These are phyloP conservation scores for Mus spicilegus DNA, from an alignment of 2,113 vertebrate species.

Conservation along the genomic window DNA sequence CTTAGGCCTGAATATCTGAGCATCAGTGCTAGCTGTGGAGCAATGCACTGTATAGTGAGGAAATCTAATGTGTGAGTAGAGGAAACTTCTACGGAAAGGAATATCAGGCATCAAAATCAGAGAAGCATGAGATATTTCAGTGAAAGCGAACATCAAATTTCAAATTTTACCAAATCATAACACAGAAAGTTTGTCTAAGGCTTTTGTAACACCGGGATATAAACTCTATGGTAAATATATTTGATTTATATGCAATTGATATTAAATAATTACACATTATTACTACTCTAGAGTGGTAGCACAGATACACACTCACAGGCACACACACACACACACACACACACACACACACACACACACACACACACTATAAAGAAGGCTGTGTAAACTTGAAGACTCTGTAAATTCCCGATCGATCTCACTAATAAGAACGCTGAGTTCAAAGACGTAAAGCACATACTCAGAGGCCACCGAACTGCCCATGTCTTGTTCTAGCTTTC, in stretches of 20 bases:
- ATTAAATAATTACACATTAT: neutral
- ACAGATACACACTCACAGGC: no score
- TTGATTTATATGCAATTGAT: neutral
- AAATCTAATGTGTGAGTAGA: neutral
- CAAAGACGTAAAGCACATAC: neutral
- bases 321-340: neutral
- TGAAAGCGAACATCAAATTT: neutral
- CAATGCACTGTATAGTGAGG: no score
- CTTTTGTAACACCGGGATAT: neutral
- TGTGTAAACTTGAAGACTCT: neutral
- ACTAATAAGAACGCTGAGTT: neutral
- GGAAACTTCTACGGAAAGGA: neutral
- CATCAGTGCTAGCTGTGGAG: neutral
- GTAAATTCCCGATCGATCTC: neutral
- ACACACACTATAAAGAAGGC: neutral
- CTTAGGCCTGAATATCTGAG: neutral
- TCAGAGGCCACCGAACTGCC: neutral
- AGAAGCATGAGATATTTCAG: neutral
- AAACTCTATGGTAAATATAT: slow-evolving; percentile 37
- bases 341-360: neutral
- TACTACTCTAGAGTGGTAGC: neutral
- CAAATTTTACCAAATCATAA: neutral
- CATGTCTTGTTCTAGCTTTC: neutral
- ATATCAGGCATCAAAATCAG: neutral
- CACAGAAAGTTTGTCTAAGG: neutral